Percentiles rank a stretch among this genome's conserved stretches.
phyloP scores from a whole-genome alignment of 53 echinoderm and acorn worm species.

The Luidia sarsii region DNA sequence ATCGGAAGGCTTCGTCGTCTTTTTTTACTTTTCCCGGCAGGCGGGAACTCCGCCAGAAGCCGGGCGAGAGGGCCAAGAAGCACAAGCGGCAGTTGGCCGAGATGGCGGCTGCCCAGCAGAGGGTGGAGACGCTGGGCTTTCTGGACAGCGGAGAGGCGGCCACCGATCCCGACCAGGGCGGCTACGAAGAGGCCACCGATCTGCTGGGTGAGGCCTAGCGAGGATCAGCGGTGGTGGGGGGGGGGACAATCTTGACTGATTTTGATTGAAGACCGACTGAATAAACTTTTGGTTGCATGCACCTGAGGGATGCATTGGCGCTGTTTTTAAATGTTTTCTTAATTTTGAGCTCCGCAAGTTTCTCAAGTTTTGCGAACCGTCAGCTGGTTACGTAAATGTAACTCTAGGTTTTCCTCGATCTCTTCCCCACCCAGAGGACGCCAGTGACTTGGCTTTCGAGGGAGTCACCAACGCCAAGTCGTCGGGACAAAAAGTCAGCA shows the following conservation, averaged over 20 bases:
- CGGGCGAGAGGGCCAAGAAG: slow-evolving; percentile 75
- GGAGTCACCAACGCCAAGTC: slow-evolving; percentile 77
- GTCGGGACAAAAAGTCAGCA: slow-evolving; percentile 82
- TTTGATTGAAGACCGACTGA: too few species aligned
- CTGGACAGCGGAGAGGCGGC: slow-evolving; percentile 85
- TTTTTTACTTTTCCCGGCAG: too few species aligned
- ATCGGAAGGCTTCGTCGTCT: too few species aligned
- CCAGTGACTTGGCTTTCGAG: slow-evolving; percentile 83
- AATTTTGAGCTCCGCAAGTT: too few species aligned
- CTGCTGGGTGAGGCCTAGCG: slow-evolving; percentile 66
- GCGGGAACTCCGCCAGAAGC: slow-evolving; percentile 61
- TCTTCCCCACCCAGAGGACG: slow-evolving; percentile 72
- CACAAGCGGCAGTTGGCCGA: slow-evolving; percentile 86
- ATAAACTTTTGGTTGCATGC: too few species aligned
- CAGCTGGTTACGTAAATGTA: too few species aligned
- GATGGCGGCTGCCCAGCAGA: slow-evolving; percentile 74
- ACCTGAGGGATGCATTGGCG: neutral
- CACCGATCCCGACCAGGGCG: slow-evolving; percentile 66
- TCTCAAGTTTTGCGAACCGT: too few species aligned
- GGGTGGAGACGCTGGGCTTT: slow-evolving; percentile 75
- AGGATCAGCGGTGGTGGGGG: too few species aligned
- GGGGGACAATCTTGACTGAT: too few species aligned
- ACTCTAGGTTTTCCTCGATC: neutral
- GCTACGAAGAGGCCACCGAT: slow-evolving; percentile 85
- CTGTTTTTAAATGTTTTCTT: too few species aligned